These are phyloP conservation scores for Megaceryle alcyon DNA, from an alignment of 2,797 vertebrate genomes.

Conservation along the genomic window DNA sequence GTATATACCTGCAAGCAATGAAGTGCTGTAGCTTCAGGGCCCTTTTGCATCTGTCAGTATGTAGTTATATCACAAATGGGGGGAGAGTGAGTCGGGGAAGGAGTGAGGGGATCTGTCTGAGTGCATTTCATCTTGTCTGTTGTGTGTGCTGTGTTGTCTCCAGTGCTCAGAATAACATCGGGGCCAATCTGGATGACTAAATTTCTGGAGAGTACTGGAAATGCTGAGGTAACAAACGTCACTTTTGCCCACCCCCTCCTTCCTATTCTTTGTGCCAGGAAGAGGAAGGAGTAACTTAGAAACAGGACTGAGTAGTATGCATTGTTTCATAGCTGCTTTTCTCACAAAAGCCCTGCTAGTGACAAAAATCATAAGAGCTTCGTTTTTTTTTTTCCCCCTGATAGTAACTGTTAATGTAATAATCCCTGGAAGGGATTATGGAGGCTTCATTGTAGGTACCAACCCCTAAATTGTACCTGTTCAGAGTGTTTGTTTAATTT, in stretches of 20 bases:
- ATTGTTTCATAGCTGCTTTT: background rate
- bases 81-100: background rate
- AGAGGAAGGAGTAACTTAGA: background rate
- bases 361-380: background rate
- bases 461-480: background rate
- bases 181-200: background rate
- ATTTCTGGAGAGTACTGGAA: background rate
- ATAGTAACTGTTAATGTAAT: background rate
- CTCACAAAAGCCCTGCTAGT: background rate
- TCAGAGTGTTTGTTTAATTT: background rate
- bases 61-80: background rate
- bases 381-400: background rate
- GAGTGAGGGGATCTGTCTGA: background rate
- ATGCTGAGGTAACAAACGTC: background rate
- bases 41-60: background rate
- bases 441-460: background rate
- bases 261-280: background rate
- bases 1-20: fast-evolving
- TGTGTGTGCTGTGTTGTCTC: background rate
- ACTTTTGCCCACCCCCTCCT: background rate
- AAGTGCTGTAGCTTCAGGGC: fast-evolving
- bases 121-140: background rate
- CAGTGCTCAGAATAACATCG: fast-evolving
- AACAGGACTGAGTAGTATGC: background rate
- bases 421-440: constrained; percentile 15